phyloP scores from a whole-genome alignment of 2,888 invertebrate species.

The Acanthoscelides obtectus region DNA sequence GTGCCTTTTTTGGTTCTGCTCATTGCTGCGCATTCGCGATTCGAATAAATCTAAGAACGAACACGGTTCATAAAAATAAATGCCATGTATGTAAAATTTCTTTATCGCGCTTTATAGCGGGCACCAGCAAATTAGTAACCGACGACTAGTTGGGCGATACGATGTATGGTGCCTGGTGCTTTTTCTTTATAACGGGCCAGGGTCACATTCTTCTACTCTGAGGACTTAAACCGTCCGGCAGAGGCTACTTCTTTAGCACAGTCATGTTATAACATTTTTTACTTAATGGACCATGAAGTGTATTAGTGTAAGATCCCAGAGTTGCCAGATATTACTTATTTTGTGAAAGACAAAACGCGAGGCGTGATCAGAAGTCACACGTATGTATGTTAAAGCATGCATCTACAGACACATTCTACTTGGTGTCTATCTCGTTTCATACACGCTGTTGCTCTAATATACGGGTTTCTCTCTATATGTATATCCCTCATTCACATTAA shows the following conservation, averaged over 20 bases:
- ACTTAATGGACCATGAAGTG: too few relatives aligned
- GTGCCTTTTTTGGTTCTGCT: neutral
- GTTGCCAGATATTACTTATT: too few relatives aligned
- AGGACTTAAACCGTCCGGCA: neutral
- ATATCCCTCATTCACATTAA: too few relatives aligned
- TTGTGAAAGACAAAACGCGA: too few relatives aligned
- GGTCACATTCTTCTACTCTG: neutral
- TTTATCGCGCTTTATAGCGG: neutral
- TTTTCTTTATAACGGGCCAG: neutral
- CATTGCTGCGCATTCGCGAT: neutral
- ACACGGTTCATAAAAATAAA: neutral
- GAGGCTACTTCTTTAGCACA: neutral
- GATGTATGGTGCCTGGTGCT: neutral
- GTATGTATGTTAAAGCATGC: too few relatives aligned
- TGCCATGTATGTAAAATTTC: neutral
- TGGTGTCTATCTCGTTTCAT: too few relatives aligned
- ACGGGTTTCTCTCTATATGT: too few relatives aligned
- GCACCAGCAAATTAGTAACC: neutral
- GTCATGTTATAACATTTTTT: too few relatives aligned
- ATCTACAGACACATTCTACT: too few relatives aligned
- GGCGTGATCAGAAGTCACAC: too few relatives aligned
- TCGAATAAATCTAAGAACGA: neutral
- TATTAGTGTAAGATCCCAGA: too few relatives aligned
- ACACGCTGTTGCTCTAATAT: too few relatives aligned
- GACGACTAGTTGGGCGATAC: neutral